Percentiles rank a stretch among this genome's conserved stretches.
phyloP scores from a whole-genome alignment of 2,888 invertebrate species.

The Drosophila vallismaia region DNA sequence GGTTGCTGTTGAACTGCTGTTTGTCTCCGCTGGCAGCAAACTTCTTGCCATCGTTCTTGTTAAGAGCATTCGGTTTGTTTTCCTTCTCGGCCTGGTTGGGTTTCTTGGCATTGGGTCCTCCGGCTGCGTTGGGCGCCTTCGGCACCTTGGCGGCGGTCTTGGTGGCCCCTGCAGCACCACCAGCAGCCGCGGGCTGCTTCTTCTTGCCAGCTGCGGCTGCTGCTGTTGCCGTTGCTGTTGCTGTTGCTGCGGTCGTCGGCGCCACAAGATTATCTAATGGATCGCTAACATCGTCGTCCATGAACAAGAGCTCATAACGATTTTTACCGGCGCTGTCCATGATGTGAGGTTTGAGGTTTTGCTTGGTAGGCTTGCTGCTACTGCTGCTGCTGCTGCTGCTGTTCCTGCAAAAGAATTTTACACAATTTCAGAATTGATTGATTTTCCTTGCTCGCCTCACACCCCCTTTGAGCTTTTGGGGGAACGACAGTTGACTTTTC shows the following conservation, averaged over 20 bases:
- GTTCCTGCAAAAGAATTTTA: constrained; percentile 35
- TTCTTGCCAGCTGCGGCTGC: constrained; percentile 50
- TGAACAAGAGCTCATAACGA: constrained; percentile 84
- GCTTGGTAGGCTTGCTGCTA: constrained; percentile 32
- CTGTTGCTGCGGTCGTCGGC: constrained; percentile 68
- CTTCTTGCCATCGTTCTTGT: constrained; percentile 81
- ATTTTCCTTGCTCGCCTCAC: constrained; percentile 38
- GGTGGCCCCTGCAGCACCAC: constrained; percentile 55
- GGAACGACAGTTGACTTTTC: constrained; percentile 40
- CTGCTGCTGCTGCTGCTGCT: constrained; percentile 33
- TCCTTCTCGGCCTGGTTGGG: constrained; percentile 83
- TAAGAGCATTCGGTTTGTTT: constrained; percentile 83
- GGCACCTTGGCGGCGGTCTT: constrained; percentile 49
- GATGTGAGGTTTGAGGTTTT: constrained; percentile 50
- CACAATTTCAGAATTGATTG: constrained; percentile 44
- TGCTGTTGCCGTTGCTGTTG: constrained; percentile 41
- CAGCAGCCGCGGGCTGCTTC: constrained; percentile 35
- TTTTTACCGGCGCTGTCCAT: constrained; percentile 84
- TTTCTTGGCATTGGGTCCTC: constrained; percentile 61
- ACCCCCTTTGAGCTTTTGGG: constrained; percentile 2
- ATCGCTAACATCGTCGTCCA: constrained; percentile 84
- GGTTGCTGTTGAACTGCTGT: constrained; percentile 58
- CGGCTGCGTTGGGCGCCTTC: constrained; percentile 27
- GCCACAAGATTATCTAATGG: constrained; percentile 84
- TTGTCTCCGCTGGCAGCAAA: constrained; percentile 55